Evolutionary conservation across 1,140 invertebrate genomes (phyloP).

Genomic region (Pentalonia nigronervosa): DNA sequence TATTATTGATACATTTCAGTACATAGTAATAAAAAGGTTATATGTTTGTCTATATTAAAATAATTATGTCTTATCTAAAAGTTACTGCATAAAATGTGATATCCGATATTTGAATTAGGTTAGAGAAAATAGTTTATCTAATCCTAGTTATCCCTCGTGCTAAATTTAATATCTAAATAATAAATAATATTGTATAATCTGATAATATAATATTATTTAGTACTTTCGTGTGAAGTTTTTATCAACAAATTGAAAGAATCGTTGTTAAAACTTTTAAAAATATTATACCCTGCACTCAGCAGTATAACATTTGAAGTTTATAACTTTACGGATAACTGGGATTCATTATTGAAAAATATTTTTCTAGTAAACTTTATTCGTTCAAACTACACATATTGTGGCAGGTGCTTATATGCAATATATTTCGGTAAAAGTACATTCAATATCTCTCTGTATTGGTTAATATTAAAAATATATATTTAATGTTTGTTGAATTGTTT

Average conservation of each 20-base stretch:
- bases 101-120: neutral
- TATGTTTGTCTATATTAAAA: too few relatives aligned
- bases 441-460: neutral
- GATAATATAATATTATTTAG: neutral
- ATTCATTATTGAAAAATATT: conserved; percentile 2
- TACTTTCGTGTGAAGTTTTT: neutral
- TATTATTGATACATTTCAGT: neutral
- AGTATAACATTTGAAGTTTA: conserved; percentile 10
- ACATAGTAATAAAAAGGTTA: too few relatives aligned
- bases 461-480: neutral
- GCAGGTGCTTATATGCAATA: neutral
- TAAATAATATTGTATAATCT: neutral
- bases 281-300: neutral
- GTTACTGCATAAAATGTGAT: neutral
- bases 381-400: neutral
- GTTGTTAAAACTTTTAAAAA: neutral
- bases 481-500: neutral
- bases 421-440: neutral
- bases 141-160: neutral
- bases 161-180: neutral
- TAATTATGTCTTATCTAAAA: neutral
- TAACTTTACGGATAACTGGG: neutral
- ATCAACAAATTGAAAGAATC: neutral
- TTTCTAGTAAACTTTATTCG: neutral
- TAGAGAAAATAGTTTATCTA: neutral